Evolutionary conservation across 1,140 invertebrate genomes (phyloP), one percentile per base, ranked within the genome.

Genomic region (Lerema accius): DNA sequence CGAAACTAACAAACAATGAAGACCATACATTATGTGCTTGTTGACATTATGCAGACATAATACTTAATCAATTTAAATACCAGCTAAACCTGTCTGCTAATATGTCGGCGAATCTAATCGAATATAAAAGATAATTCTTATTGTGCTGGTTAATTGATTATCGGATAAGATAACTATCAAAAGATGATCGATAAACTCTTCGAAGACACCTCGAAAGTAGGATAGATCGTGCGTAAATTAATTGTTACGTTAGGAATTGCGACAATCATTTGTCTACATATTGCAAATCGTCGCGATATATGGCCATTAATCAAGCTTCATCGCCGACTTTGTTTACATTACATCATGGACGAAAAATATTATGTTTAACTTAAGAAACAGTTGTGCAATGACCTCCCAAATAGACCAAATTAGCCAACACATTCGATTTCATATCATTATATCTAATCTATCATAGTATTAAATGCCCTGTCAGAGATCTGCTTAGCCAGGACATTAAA

Each of bases 191-290:
- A n/a, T n/a, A n/a, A n/a, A n/a, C n/a, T n/a, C n/a, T n/a, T 55
- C 11, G 50, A 73, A 71, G 68, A 73, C 66, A 71, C 76, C 64
- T 71, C 56, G 78, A 84, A 86, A 84, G 79, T 77, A 74, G 79
- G 68, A 81, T 83, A 82, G 74, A 76, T 86, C 79, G 82, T 84
- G 79, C 76, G 73, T 78, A 74, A 73, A 73, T 78, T 86, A 84
- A 86, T 86, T 82, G 65, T 86, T 86, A 81, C 78, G 81, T 81
- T 78, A 64, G 68, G 53, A 53, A 72, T 84, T 86, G 76, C 80
- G 76, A 82, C 76, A 82, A 76, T 59, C 70, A 65, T 80, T 84
- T 83, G 83, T 86, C 80, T 74, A 70, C 67, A 73, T 75, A 73
- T 81, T 84, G 78, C 78, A 73, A 84, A 77, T 81, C 68, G 67